Conservation (phyloP, 2,888 invertebrate genomes). For the Gasteruption jaculator region DNA sequence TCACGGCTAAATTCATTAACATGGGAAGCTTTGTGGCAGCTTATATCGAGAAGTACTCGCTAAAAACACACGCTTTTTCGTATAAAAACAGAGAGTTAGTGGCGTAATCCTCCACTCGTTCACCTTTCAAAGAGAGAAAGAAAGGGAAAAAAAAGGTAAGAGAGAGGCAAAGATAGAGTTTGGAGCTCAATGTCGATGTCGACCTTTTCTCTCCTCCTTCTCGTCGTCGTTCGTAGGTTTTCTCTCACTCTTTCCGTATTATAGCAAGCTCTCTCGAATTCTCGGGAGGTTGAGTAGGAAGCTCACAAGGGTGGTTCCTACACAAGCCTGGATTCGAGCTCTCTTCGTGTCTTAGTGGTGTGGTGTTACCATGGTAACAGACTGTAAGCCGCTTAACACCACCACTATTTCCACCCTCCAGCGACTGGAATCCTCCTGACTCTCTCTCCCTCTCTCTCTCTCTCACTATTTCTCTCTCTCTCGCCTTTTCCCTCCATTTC, state of each 20-base stretch:
- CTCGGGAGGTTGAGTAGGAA: too few species aligned
- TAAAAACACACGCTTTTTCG: constrained; percentile 37
- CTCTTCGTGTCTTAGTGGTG: constrained; percentile 43
- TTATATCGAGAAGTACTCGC: constrained; percentile 25
- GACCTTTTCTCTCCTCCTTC: too few species aligned
- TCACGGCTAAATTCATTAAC: constrained; percentile 2
- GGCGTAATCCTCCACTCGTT: constrained; percentile 42
- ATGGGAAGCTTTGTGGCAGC: constrained; percentile 13
- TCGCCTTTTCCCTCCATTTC: constrained; percentile 12
- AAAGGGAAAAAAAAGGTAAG: too few species aligned
- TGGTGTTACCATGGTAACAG: constrained; percentile 49
- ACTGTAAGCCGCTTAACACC: constrained; percentile 50
- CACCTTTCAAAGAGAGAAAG: too few species aligned
- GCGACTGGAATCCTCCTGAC: too few species aligned
- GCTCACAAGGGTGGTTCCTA: constrained; percentile 13
- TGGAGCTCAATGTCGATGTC: too few species aligned
- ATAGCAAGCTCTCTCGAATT: too few species aligned
- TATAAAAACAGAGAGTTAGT: constrained; percentile 41
- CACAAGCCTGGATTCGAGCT: constrained; percentile 30
- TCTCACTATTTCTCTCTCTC: constrained; percentile 26
- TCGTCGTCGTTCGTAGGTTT: too few species aligned
- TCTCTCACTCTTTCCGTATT: too few species aligned
- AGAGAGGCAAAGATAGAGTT: too few species aligned
- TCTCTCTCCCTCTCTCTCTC: constrained; percentile 14
- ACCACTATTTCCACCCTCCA: constrained; percentile 30